A percentile compares a stretch with the other conserved stretches of the same genome.
phyloP scores from a whole-genome alignment of 2,797 vertebrate genomes.

The Ctenopoma multispine region DNA sequence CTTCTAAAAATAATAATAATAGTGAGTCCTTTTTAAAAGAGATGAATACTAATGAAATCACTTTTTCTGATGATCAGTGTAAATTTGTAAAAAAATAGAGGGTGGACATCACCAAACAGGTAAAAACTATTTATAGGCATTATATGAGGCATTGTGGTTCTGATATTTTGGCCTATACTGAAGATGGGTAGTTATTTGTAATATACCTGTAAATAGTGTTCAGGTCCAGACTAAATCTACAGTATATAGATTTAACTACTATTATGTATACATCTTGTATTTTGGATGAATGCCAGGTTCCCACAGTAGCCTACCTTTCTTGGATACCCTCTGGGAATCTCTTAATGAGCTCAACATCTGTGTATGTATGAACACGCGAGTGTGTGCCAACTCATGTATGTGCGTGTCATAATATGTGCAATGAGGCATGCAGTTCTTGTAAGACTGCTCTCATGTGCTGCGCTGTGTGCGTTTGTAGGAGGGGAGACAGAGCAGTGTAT shows the following conservation, averaged over 20 bases:
- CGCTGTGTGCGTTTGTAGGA: conserved; percentile 17
- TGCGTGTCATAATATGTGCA: conserved; percentile 28
- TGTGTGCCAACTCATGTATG: conserved; percentile 4
- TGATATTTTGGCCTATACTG: no score
- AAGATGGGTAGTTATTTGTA: no score
- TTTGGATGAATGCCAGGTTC: conserved; percentile 44
- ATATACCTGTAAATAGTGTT: no score
- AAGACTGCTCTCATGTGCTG: conserved; percentile 25
- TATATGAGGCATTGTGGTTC: no score
- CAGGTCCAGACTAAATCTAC: not conserved
- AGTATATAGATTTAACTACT: not conserved
- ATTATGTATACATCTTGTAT: conserved; percentile 8
- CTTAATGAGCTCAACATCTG: conserved; percentile 62
- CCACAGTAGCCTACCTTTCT: conserved; percentile 52
- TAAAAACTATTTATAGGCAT: no score
- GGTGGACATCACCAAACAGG: no score
- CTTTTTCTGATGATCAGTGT: no score
- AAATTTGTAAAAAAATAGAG: no score
- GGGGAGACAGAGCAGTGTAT: conserved; percentile 7
- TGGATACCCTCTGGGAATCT: conserved; percentile 65
- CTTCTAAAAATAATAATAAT: no score
- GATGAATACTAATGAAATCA: no score
- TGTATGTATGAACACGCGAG: conserved; percentile 35
- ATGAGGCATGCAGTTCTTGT: conserved; percentile 31
- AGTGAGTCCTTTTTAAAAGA: no score